A percentile compares a stretch with the other conserved stretches of the same genome.
These are phyloP conservation scores for Drosophila meridiana DNA, from an alignment of 2,888 invertebrate genomes.

Conservation along the genomic window DNA sequence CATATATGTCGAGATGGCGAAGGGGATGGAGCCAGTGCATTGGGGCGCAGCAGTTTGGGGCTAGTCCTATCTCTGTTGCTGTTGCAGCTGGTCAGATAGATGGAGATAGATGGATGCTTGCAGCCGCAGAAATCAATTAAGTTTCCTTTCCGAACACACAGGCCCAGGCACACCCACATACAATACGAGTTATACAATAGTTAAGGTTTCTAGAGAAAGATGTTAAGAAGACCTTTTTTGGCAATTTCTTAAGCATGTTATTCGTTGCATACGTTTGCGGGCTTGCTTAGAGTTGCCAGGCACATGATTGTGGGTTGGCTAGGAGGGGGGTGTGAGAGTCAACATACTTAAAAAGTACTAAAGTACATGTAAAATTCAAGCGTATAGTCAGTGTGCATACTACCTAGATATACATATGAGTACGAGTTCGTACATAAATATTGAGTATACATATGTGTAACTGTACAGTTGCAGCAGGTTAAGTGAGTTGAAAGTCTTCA, in stretches of 20 bases:
- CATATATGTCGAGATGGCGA: slow-evolving; percentile 77
- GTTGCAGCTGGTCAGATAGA: slow-evolving; percentile 75
- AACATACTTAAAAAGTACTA: slow-evolving; percentile 37
- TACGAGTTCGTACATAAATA: slow-evolving; percentile 9
- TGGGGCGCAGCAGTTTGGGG: slow-evolving; percentile 44
- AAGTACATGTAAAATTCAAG: slow-evolving; percentile 53
- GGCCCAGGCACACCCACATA: slow-evolving; percentile 12
- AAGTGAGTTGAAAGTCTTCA: slow-evolving; percentile 39
- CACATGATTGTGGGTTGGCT: slow-evolving; percentile 5
- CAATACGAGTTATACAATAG: slow-evolving; percentile 52
- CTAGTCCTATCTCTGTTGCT: slow-evolving; percentile 53
- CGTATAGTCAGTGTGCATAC: slow-evolving; percentile 41
- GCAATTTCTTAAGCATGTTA: slow-evolving; percentile 35
- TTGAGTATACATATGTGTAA: slow-evolving; percentile 11
- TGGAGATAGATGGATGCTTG: slow-evolving; percentile 17
- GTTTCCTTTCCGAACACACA: slow-evolving; percentile 48
- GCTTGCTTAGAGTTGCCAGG: slow-evolving; percentile 27
- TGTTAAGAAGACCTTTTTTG: neutral
- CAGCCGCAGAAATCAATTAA: slow-evolving; percentile 34
- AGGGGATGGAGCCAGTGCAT: slow-evolving; percentile 48
- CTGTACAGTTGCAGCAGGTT: slow-evolving; percentile 36
- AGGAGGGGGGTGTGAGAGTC: slow-evolving; percentile 2
- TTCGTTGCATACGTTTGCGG: slow-evolving; percentile 59
- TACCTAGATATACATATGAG: slow-evolving; percentile 19
- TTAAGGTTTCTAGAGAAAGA: slow-evolving; percentile 67